phyloP scores from a whole-genome alignment of 2,888 invertebrate species.

The Bellardia bayeri region DNA sequence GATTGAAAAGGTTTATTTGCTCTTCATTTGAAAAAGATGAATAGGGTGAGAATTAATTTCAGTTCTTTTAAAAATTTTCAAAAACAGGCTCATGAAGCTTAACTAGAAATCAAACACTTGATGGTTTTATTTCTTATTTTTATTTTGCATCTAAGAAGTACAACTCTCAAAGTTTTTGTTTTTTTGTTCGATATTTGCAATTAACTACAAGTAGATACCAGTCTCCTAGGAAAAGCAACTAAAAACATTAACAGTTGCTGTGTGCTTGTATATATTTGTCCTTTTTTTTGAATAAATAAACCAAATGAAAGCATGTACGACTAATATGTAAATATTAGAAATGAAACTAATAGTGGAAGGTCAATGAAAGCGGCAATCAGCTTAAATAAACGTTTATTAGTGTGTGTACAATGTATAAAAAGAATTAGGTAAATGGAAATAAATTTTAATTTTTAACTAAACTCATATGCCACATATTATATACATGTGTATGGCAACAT shows the following conservation, averaged over 20 bases:
- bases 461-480: too few species aligned
- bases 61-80: not conserved
- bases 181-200: not conserved
- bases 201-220: slow-evolving; percentile 7
- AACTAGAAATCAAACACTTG: not conserved
- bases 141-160: slow-evolving; percentile 12
- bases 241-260: not conserved
- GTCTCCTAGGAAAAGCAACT: slow-evolving; percentile 49
- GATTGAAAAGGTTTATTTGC: not conserved
- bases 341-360: too few species aligned
- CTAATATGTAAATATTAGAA: not conserved
- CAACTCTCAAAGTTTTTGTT: not conserved
- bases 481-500: too few species aligned
- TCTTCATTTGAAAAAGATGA: slow-evolving; percentile 1
- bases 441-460: too few species aligned
- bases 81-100: not conserved
- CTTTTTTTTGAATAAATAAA: not conserved
- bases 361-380: too few species aligned
- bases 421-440: too few species aligned
- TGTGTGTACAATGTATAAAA: too few species aligned
- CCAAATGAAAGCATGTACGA: not conserved
- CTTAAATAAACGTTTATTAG: too few species aligned
- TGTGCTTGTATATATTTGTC: not conserved
- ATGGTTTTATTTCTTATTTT: not conserved
- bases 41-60: not conserved